phyloP scores from a whole-genome alignment of 2,888 invertebrate genomes.

The Pristionchus fissidentatus region DNA sequence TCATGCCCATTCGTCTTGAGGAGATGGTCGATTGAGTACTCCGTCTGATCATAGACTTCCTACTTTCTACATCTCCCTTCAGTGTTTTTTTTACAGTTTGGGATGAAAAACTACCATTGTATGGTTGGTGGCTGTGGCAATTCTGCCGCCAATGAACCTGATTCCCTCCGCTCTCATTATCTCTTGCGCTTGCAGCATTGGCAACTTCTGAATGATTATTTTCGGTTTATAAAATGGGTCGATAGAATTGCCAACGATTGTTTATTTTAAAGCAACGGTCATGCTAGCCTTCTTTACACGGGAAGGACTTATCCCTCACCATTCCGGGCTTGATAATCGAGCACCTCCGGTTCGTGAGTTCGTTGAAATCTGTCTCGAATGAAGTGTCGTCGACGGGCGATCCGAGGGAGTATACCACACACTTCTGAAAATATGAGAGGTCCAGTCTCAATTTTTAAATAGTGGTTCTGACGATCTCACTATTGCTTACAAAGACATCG shows the following conservation, averaged over 20 bases:
- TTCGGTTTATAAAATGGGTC: neutral
- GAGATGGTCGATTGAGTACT: conserved; percentile 13
- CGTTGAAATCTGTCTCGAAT: conserved; percentile 19
- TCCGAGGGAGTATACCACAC: conserved; percentile 43
- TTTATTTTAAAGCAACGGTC: neutral
- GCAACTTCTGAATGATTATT: neutral
- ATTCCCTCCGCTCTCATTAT: neutral
- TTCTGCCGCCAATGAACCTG: neutral
- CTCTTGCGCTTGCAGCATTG: neutral
- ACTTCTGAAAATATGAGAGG: conserved; percentile 23
- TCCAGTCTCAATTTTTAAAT: neutral
- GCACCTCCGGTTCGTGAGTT: conserved; percentile 5
- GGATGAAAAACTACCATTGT: neutral
- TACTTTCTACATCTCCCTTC: neutral
- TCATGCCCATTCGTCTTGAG: neutral
- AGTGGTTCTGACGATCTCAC: too few relatives aligned
- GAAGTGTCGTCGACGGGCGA: conserved; percentile 16
- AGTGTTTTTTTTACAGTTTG: too few relatives aligned
- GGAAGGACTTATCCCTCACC: neutral
- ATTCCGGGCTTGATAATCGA: conserved; percentile 7
- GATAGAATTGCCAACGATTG: neutral
- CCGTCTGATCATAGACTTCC: neutral
- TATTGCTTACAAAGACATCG: too few relatives aligned
- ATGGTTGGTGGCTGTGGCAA: neutral
- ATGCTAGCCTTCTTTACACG: neutral